These are phyloP conservation scores for Agelastica alni DNA, from an alignment of 2,888 invertebrate species.

Conservation along the genomic window DNA sequence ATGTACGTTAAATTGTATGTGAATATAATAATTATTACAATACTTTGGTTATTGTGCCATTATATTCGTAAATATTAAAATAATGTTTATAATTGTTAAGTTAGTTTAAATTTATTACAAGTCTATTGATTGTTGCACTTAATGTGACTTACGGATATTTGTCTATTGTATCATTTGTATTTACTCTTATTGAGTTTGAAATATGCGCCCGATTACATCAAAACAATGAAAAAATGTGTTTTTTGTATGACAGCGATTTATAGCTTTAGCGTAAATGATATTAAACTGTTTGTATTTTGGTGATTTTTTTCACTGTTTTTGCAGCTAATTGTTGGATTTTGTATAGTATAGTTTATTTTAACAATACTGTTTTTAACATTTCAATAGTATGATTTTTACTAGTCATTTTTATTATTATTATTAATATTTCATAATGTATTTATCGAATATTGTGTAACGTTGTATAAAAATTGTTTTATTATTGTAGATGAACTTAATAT, in stretches of 20 bases:
- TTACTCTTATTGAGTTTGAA: no score
- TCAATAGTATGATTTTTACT: conserved; percentile 48
- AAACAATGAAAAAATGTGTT: neutral
- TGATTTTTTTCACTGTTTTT: conserved; percentile 39
- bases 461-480: conserved; percentile 56
- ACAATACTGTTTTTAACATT: conserved; percentile 42
- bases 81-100: no score
- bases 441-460: conserved; percentile 49
- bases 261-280: conserved; percentile 33
- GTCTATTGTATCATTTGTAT: no score
- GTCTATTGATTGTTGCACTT: no score
- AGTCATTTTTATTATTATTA: conserved; percentile 53
- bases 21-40: no score
- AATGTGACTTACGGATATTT: no score
- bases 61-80: no score
- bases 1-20: no score
- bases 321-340: conserved; percentile 52
- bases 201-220: neutral
- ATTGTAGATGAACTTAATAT: conserved; percentile 49
- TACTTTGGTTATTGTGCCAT: no score
- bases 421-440: conserved; percentile 45
- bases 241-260: conserved; percentile 28
- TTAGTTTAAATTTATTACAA: no score
- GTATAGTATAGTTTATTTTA: conserved; percentile 54
- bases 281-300: conserved; percentile 35